Evolutionary conservation across 2,113 vertebrate species (phyloP).

Genomic region (Macrotus californicus): DNA sequence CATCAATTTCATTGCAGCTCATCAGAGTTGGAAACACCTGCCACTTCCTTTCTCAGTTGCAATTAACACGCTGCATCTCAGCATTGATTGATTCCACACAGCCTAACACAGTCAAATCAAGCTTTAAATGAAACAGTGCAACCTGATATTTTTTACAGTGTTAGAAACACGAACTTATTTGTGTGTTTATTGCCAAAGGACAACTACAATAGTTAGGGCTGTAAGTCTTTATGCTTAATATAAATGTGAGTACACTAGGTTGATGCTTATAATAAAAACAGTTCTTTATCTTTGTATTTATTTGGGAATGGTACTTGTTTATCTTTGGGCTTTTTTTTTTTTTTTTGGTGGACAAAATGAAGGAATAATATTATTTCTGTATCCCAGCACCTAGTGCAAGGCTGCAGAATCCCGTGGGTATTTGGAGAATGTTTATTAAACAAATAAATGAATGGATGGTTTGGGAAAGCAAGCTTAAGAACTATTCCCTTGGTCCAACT

Average conservation of each 20-base stretch:
- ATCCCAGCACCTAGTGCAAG: not conserved
- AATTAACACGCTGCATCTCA: conserved; percentile 61
- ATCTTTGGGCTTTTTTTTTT: not conserved
- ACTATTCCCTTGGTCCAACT: not conserved
- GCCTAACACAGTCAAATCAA: conserved; percentile 48
- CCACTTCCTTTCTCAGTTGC: conserved; percentile 59
- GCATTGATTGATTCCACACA: conserved; percentile 60
- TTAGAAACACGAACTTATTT: conserved; percentile 44
- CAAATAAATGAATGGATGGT: not conserved
- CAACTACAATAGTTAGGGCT: not conserved
- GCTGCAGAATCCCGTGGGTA: not conserved
- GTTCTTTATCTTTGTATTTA: conserved; percentile 5
- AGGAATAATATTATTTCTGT: not conserved
- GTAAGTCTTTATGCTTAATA: not conserved
- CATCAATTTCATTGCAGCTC: conserved; percentile 65
- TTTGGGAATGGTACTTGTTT: not conserved
- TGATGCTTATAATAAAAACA: not conserved
- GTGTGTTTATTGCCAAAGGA: conserved; percentile 33
- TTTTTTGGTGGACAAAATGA: not conserved
- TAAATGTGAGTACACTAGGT: not conserved
- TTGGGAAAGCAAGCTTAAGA: not conserved
- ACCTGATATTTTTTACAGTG: conserved; percentile 60
- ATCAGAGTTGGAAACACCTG: conserved; percentile 64
- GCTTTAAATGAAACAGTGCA: conserved; percentile 56
- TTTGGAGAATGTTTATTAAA: not conserved